These are phyloP conservation scores for Spizaetus ornatus DNA, from an alignment of 2,113 vertebrate genomes.

Conservation along the genomic window DNA sequence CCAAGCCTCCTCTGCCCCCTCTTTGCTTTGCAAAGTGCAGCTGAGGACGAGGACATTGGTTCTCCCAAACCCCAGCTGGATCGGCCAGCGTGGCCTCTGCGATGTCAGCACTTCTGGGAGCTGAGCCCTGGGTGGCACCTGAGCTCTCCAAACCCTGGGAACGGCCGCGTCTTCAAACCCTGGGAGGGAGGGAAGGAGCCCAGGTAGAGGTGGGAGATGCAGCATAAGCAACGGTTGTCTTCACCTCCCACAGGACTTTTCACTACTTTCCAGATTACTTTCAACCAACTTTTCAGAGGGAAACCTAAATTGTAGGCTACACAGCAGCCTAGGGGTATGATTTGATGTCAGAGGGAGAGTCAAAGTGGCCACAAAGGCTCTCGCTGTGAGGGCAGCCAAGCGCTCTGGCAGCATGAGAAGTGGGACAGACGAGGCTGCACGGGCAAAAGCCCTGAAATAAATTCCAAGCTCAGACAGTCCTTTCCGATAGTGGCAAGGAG, in stretches of 20 bases:
- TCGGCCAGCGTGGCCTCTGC: background rate
- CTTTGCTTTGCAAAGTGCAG: conserved; percentile 1
- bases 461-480: background rate
- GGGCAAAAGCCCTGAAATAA: background rate
- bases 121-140: conserved; percentile 28
- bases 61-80: conserved; percentile 27
- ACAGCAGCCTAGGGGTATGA: background rate
- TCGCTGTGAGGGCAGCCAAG: background rate
- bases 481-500: background rate
- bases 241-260: background rate
- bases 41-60: background rate
- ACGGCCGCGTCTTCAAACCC: background rate
- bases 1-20: conserved; percentile 12
- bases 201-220: background rate
- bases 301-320: background rate
- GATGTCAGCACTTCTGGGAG: background rate
- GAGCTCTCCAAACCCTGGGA: conserved; percentile 17
- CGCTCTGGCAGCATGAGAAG: background rate
- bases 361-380: background rate
- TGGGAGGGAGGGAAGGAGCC: background rate
- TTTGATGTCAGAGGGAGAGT: background rate
- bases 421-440: background rate
- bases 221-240: background rate
- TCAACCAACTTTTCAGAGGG: background rate
- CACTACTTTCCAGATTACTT: background rate